These are phyloP conservation scores for Scomber japonicus DNA, from an alignment of 2,113 vertebrate species.

Conservation along the genomic window DNA sequence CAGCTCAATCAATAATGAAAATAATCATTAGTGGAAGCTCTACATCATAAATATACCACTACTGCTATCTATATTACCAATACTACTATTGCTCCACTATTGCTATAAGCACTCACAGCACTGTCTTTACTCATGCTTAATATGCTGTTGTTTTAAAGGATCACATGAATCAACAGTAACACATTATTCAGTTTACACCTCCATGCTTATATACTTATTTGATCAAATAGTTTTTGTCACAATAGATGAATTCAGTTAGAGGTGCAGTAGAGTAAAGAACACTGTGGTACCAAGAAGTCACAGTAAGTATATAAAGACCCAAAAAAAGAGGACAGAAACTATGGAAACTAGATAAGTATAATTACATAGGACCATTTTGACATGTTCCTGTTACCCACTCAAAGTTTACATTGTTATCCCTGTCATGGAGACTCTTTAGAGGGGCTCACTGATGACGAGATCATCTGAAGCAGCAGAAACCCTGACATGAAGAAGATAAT, in stretches of 20 bases:
- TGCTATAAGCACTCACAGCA: too few relatives aligned
- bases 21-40: too few relatives aligned
- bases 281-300: background rate
- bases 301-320: background rate
- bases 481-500: constrained; percentile 13
- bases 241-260: background rate
- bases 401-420: background rate
- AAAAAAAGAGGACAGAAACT: background rate
- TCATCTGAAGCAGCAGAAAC: constrained; percentile 25
- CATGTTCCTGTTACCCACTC: constrained; percentile 5
- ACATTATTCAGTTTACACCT: too few relatives aligned
- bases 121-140: too few relatives aligned
- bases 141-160: background rate
- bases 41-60: too few relatives aligned
- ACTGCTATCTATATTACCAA: too few relatives aligned
- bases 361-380: background rate
- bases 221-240: too few relatives aligned
- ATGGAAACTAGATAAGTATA: too few relatives aligned
- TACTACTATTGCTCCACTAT: too few relatives aligned
- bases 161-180: background rate
- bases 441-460: background rate
- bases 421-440: constrained; percentile 4
- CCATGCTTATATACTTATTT: too few relatives aligned
- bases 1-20: too few relatives aligned
- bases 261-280: background rate